Conservation (phyloP, 1,140 invertebrate genomes). For the Streblospio benedicti region DNA sequence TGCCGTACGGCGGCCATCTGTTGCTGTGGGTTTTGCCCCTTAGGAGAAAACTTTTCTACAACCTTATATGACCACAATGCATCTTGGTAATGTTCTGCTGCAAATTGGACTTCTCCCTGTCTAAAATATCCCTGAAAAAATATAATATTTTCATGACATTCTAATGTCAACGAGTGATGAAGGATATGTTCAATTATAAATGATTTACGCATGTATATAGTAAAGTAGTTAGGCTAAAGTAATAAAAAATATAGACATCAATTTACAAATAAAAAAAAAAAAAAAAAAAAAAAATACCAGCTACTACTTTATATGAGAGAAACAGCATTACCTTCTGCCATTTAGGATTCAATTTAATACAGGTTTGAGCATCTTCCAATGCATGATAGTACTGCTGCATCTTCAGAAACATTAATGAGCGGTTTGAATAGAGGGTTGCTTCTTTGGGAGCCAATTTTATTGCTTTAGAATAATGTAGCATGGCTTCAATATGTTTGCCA, state of each 20-base stretch:
- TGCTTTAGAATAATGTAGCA: constrained; percentile 69
- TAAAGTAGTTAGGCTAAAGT: neutral
- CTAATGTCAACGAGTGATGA: constrained; percentile 6
- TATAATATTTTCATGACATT: neutral
- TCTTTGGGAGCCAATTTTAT: constrained; percentile 66
- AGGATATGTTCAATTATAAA: constrained; percentile 8
- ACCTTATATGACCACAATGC: constrained; percentile 62
- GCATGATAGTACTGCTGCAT: constrained; percentile 67
- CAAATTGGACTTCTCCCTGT: constrained; percentile 67
- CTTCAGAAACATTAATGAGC: constrained; percentile 69
- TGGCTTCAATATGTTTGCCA: constrained; percentile 64
- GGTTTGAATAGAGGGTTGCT: constrained; percentile 65
- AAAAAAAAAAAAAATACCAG: neutral
- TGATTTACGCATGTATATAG: neutral
- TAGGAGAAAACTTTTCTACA: constrained; percentile 7
- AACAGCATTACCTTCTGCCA: constrained; percentile 66
- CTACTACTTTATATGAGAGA: neutral
- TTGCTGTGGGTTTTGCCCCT: too few relatives aligned
- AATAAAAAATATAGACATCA: neutral
- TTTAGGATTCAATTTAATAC: constrained; percentile 62
- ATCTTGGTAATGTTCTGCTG: constrained; percentile 59
- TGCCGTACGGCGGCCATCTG: too few relatives aligned
- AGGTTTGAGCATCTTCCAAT: constrained; percentile 66
- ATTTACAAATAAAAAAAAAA: neutral
- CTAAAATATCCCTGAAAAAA: constrained; percentile 65